Base-by-base conservation (phyloP, 2,888 invertebrate species). In the Tethea ocularis region DNA sequence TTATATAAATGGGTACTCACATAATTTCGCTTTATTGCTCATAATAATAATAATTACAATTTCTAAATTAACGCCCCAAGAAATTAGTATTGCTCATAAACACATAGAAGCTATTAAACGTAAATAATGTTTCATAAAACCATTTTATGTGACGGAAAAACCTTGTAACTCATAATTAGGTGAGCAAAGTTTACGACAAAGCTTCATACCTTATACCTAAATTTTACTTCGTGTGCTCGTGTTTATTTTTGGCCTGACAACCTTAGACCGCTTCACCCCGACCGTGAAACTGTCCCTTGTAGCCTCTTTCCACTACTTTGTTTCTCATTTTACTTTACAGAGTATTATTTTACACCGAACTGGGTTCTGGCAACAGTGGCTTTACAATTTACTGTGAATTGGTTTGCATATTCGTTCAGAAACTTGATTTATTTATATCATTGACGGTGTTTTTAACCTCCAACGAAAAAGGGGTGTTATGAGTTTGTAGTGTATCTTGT, bases 241-340 rank as follows among this genome's bases (percentile, higher is more conserved):
- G 64, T 66, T 52, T 51, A 54, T 24, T 22, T 36, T 56, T 60
- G 56, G 51, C 29, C 55, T 33, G 58, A 58, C 52, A 38, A 70
- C 72, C 75, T 57, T 73, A 74, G 67, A 66, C 67, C 63, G 62
- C 61, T 61, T 56, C 61, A 66, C 60, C 51, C 58, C 59, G 58
- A 55, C 65, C 64, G 73, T 78, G 69, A 82, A 66, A 81, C 78
- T 77, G 66, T 82, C 73, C 62, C 77, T 77, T 76, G 78, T 82
- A 74, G 52, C 68, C 46, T 62, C 60, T 72, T 70, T 71, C 46
- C 61, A 64, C 68, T 69, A 75, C 74, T 78, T 74, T 75, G 68
- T 71, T 58, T 64, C 66, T 66, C 64, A 71, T 77, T 78, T 75
- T 69, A 69, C 74, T 77, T 69, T 64, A 67, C 68, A 74, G 74